Evolutionary conservation across 2,797 vertebrate species (phyloP), one percentile per base, ranked within the genome.

Genomic region (Hipposideros larvatus): DNA sequence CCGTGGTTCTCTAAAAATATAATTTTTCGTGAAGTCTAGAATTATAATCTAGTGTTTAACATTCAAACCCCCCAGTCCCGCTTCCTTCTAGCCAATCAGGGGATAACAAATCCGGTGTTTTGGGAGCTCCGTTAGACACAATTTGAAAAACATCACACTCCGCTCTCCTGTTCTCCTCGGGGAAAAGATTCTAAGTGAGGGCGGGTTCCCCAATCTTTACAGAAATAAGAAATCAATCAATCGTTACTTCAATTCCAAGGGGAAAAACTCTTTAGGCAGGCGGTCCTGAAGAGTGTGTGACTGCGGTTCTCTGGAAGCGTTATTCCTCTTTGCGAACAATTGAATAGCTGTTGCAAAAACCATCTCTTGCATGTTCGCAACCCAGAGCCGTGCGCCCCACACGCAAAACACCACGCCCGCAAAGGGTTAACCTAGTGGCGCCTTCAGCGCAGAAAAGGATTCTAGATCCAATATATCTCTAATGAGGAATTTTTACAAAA

Each of bases 61-160:
- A 96, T 97, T 97, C 96, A 96, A 83, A 70, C 71, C 93, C 96
- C 96, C 83, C 74, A 89, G 95, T 90, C 61, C 79, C 82, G 96
- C 96, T 96, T 80, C 85, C 97, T 90, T 37, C 46, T 91, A 88
- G 97, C 96, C 98, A 98, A 90, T 98, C 97, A 97, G 95, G 88
- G 95, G 78, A 96, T 91, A 95, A 91, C 43, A 85, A 96, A 86
- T 63, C 92, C 96, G 22, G 91, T 70, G 85, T 85, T 94, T 86
- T 28, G 93, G 88, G 96, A 96, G 91, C 96, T 94, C 96, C 87
- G 93, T 96, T 96, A 95, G 63, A 92, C 59, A 59, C 82, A 68
- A 79, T 97, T 96, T 96, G 96, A 97, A 97, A 97, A 97, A 88
- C 93, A 93, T 83, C 91, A 84, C 74, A 5, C 11, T 68, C 57